Evolutionary conservation across 2,113 vertebrate genomes (phyloP).

Genomic region (Emydura subglobosa): DNA sequence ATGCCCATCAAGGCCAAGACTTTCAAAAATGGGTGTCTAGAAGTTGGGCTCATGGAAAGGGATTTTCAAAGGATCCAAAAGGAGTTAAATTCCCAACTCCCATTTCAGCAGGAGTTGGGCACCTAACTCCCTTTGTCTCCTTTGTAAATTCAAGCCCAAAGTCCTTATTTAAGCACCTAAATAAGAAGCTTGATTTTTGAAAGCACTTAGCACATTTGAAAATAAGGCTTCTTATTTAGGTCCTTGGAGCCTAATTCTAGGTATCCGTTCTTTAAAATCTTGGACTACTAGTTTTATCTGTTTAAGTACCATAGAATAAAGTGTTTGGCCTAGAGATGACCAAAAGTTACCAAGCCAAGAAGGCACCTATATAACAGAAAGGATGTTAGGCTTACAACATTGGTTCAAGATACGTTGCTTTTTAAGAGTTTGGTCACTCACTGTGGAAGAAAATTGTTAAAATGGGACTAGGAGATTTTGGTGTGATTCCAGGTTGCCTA

Average conservation of each 20-base stretch:
- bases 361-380: background rate
- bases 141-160: background rate
- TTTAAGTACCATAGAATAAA: background rate
- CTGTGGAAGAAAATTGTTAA: background rate
- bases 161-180: background rate
- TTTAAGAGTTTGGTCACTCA: background rate
- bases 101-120: background rate
- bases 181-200: background rate
- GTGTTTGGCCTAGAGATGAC: background rate
- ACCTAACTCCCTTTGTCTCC: background rate
- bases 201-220: background rate
- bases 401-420: background rate
- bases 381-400: background rate
- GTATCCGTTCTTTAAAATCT: background rate
- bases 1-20: conserved; percentile 50
- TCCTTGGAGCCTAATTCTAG: background rate
- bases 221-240: conserved; percentile 1
- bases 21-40: conserved; percentile 42
- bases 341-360: background rate
- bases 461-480: background rate
- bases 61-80: background rate
- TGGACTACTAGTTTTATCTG: background rate
- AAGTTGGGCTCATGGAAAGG: background rate
- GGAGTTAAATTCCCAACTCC: background rate
- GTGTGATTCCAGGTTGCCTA: background rate